phyloP scores from a whole-genome alignment of 2,113 vertebrate species.

The Antigone vipio region DNA sequence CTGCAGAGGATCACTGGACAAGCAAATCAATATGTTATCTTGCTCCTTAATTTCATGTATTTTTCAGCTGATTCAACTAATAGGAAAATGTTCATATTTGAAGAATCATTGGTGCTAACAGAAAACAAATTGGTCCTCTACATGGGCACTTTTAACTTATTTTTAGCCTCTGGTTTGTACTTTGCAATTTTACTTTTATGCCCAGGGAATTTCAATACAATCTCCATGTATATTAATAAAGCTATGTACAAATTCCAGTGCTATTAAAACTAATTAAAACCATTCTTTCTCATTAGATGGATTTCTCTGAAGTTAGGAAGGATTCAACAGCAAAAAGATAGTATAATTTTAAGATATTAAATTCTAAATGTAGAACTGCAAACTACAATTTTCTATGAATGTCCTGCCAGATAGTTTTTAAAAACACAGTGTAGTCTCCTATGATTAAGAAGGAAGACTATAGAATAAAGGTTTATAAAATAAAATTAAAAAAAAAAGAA shows the following conservation, averaged over 20 bases:
- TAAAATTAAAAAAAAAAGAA: background rate
- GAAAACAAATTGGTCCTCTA: background rate
- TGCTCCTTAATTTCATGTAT: background rate
- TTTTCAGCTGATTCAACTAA: background rate
- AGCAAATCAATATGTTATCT: background rate
- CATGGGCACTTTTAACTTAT: background rate
- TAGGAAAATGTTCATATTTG: background rate
- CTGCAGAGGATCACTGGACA: background rate
- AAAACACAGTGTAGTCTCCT: background rate
- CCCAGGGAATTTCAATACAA: background rate
- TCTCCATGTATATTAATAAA: background rate
- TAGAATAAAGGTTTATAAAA: background rate
- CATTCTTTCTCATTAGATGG: background rate
- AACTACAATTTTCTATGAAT: background rate
- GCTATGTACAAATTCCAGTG: background rate
- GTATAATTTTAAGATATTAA: background rate
- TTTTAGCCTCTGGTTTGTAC: background rate
- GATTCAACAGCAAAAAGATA: background rate
- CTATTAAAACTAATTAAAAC: slow-evolving; percentile 18
- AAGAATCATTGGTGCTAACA: background rate
- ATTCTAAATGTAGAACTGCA: background rate
- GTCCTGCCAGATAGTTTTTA: background rate
- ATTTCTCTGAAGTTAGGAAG: background rate
- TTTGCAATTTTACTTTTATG: background rate
- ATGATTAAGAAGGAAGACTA: background rate